phyloP scores from a whole-genome alignment of 2,888 invertebrate species.

The Autographa pulchrina region DNA sequence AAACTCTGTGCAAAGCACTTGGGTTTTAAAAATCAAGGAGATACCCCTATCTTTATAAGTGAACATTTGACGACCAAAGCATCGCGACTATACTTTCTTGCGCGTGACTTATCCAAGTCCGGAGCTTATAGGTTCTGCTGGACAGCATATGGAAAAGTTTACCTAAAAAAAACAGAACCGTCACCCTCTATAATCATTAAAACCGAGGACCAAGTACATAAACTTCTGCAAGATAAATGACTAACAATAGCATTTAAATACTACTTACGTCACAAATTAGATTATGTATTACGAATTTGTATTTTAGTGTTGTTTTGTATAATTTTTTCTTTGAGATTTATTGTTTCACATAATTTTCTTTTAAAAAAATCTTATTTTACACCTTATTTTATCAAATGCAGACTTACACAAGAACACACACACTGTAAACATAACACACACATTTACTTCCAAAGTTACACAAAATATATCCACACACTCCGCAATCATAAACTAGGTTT shows the following conservation, averaged over 20 bases:
- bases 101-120: slow-evolving; percentile 13
- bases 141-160: slow-evolving; percentile 17
- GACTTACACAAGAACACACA: neutral
- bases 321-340: neutral
- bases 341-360: neutral
- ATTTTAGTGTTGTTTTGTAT: slow-evolving; percentile 6
- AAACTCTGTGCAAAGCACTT: slow-evolving; percentile 25
- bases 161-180: slow-evolving; percentile 11
- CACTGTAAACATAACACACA: too few relatives aligned
- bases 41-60: slow-evolving; percentile 6
- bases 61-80: slow-evolving; percentile 24
- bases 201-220: slow-evolving; percentile 17
- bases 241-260: neutral
- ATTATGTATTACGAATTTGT: too few relatives aligned
- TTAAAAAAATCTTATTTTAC: neutral
- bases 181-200: slow-evolving; percentile 13
- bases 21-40: neutral
- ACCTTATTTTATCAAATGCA: neutral
- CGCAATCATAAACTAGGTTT: too few relatives aligned
- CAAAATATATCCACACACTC: too few relatives aligned
- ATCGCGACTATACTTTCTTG: slow-evolving; percentile 22
- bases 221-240: slow-evolving; percentile 14
- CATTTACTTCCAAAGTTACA: too few relatives aligned
- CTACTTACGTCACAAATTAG: neutral
- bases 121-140: slow-evolving; percentile 15